Percentiles rank a stretch among this genome's conserved stretches.
These are phyloP conservation scores for Heliothis subflexa DNA, from an alignment of 1,140 invertebrate genomes.

Conservation along the genomic window DNA sequence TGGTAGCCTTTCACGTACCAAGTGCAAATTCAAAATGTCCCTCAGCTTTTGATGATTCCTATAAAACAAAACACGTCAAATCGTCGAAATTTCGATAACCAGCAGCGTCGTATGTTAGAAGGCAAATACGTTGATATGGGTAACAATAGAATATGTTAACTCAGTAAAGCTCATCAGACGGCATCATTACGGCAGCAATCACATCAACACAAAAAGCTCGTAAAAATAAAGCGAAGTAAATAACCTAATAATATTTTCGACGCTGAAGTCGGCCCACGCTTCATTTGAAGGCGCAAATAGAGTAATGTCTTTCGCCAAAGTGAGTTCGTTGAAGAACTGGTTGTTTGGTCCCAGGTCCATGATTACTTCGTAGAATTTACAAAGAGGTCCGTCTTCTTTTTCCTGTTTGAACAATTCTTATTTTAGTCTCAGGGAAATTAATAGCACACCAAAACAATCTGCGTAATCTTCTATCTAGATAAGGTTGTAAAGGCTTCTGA, in stretches of 20 bases:
- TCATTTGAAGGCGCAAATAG: slow-evolving; percentile 96
- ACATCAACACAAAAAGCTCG: slow-evolving; percentile 32
- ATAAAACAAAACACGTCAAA: slow-evolving; percentile 56
- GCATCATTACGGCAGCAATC: slow-evolving; percentile 17
- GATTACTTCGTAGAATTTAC: slow-evolving; percentile 93
- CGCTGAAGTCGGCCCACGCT: slow-evolving; percentile 90
- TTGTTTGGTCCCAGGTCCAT: slow-evolving; percentile 90
- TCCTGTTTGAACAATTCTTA: slow-evolving; percentile 83
- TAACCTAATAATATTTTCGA: slow-evolving; percentile 89
- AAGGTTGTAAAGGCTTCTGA: slow-evolving; percentile 8
- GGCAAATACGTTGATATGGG: background rate
- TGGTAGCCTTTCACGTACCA: slow-evolving; percentile 90
- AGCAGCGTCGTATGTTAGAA: background rate
- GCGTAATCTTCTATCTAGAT: slow-evolving; percentile 35
- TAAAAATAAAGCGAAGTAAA: slow-evolving; percentile 34
- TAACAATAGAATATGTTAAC: slow-evolving; percentile 1
- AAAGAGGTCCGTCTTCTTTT: slow-evolving; percentile 93
- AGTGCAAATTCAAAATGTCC: slow-evolving; percentile 93
- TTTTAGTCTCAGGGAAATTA: slow-evolving; percentile 27
- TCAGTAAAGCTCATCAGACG: slow-evolving; percentile 22
- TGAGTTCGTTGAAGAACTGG: slow-evolving; percentile 90
- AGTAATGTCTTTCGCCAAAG: slow-evolving; percentile 90
- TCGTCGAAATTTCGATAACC: background rate
- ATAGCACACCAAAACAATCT: slow-evolving; percentile 28
- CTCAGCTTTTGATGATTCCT: slow-evolving; percentile 89